Conservation (phyloP, 2,113 vertebrate genomes). For the Tragulus kanchil region DNA sequence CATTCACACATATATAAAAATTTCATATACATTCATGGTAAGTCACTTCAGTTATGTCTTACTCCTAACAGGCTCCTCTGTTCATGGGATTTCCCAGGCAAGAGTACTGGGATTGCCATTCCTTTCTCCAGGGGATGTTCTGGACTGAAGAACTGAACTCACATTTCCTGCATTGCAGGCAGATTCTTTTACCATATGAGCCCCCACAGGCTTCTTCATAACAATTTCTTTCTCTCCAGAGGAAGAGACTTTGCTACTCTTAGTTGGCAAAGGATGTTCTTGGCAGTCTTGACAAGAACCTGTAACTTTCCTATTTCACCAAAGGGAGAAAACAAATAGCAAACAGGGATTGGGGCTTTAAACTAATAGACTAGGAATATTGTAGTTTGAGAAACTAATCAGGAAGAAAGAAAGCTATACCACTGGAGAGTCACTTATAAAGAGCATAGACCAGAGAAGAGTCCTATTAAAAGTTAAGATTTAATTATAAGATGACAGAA, state of each 20-base stretch:
- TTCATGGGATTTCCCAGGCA: not conserved
- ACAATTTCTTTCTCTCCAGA: not conserved
- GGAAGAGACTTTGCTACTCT: not conserved
- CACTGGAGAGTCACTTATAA: not conserved
- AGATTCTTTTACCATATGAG: not conserved
- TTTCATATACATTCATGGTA: not conserved
- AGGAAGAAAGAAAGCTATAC: not conserved
- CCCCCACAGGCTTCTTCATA: not conserved
- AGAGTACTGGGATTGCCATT: not conserved
- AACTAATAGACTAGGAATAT: not conserved
- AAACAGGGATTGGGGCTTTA: not conserved
- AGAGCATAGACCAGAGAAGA: not conserved
- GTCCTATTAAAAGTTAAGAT: not conserved
- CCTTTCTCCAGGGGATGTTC: not conserved
- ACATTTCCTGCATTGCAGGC: not conserved
- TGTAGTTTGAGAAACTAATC: not conserved
- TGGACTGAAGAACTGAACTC: not conserved
- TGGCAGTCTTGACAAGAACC: not conserved
- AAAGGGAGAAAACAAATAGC: not conserved
- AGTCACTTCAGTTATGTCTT: too few relatives aligned
- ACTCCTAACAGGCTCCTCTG: not conserved
- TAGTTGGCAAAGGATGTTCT: not conserved
- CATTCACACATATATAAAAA: not conserved
- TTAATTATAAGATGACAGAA: not conserved
- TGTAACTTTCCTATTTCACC: not conserved